Percentiles rank a stretch among this genome's conserved stretches.
phyloP scores from a whole-genome alignment of 2,888 invertebrate genomes.

The Venustoraphidia nigricollis region DNA sequence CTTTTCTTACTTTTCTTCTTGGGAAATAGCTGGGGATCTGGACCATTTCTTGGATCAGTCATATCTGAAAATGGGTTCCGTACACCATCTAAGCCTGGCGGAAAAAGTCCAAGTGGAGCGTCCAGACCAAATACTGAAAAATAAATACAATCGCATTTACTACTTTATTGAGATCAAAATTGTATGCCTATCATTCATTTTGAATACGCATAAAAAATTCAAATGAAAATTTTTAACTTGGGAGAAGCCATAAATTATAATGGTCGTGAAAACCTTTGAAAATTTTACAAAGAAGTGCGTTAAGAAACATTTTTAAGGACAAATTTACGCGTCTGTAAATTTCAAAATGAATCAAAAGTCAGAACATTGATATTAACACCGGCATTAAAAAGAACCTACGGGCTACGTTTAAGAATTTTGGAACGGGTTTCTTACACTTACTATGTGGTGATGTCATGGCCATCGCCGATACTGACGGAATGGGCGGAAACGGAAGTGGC shows the following conservation, averaged over 20 bases:
- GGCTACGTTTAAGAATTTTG: no score
- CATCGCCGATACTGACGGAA: slow-evolving; percentile 57
- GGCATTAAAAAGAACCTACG: no score
- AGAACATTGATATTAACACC: no score
- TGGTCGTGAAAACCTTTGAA: no score
- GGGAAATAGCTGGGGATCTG: slow-evolving; percentile 49
- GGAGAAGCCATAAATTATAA: no score
- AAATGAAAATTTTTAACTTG: no score
- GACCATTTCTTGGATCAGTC: slow-evolving; percentile 50
- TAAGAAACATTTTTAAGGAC: no score
- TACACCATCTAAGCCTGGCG: slow-evolving; percentile 58
- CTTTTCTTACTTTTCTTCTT: slow-evolving; percentile 65
- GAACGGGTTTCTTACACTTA: slow-evolving; percentile 33
- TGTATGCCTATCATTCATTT: background rate
- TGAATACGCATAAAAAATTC: no score
- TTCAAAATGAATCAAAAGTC: no score
- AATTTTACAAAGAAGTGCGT: no score
- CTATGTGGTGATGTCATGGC: slow-evolving; percentile 72
- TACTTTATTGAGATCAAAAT: background rate
- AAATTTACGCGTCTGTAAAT: no score
- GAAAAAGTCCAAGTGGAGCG: slow-evolving; percentile 58
- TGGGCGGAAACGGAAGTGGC: slow-evolving; percentile 55
- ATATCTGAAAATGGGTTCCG: slow-evolving; percentile 62
- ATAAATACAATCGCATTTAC: slow-evolving; percentile 9
- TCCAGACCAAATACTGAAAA: slow-evolving; percentile 59